These are phyloP conservation scores for Drosophila littoralis DNA, from an alignment of 1,140 invertebrate species.

Conservation along the genomic window DNA sequence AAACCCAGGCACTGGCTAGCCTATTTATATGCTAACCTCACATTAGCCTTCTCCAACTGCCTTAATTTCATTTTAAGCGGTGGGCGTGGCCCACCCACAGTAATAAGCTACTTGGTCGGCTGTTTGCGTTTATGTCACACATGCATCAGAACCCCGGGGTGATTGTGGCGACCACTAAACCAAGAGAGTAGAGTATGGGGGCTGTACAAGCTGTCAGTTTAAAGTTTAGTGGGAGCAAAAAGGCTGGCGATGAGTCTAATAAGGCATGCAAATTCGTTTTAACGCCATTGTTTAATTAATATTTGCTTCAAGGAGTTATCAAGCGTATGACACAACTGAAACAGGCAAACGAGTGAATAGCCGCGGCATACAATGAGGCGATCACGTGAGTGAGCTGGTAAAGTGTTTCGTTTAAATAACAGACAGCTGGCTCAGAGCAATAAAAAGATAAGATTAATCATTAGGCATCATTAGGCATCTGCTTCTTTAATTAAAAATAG, in stretches of 20 bases:
- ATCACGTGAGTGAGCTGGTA: no score
- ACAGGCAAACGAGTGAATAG: no score
- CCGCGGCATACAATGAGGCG: background rate
- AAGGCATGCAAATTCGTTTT: conserved; percentile 72
- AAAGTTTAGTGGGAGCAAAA: no score
- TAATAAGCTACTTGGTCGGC: conserved; percentile 43
- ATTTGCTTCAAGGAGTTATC: conserved; percentile 38
- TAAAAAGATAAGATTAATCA: no score
- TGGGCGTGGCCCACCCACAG: conserved; percentile 47
- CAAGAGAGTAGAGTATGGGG: background rate
- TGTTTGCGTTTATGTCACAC: conserved; percentile 62
- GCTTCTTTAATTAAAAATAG: no score
- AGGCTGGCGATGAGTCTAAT: conserved; percentile 31
- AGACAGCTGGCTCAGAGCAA: no score
- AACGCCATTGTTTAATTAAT: conserved; percentile 67
- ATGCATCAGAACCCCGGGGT: conserved; percentile 68
- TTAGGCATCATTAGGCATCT: no score
- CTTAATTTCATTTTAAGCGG: conserved; percentile 27
- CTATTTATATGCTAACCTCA: conserved; percentile 21
- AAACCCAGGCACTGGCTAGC: conserved; percentile 1
- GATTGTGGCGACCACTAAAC: background rate
- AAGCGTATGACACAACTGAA: background rate
- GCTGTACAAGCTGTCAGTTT: background rate
- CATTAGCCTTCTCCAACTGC: conserved; percentile 26
- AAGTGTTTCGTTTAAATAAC: background rate